These are phyloP conservation scores for Phylloscopus whistleri DNA, from an alignment of 2,113 vertebrate genomes.

Conservation along the genomic window DNA sequence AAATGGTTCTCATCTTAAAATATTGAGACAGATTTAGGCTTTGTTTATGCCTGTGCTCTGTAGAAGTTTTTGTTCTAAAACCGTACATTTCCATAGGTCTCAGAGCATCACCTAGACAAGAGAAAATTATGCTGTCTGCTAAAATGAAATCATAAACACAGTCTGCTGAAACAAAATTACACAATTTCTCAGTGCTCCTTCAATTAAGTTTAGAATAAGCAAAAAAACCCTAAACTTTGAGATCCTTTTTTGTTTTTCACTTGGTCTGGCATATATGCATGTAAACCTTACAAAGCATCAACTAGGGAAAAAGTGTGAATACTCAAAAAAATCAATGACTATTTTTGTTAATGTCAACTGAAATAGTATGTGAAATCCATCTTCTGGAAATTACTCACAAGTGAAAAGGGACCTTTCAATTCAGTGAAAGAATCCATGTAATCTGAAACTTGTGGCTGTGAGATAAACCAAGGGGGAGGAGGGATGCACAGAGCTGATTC, in stretches of 20 bases:
- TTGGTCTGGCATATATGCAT: neutral
- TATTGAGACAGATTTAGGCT: constrained; percentile 13
- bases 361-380: neutral
- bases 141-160: neutral
- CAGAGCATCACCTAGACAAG: neutral
- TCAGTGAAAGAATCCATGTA: neutral
- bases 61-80: neutral
- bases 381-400: neutral
- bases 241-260: neutral
- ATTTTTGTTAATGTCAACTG: neutral
- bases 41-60: neutral
- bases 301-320: neutral
- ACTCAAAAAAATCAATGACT: neutral
- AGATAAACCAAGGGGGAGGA: neutral
- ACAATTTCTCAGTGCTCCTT: neutral
- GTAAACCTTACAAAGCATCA: neutral
- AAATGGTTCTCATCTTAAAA: neutral
- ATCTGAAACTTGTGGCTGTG: neutral
- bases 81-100: neutral
- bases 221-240: neutral
- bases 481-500: neutral
- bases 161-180: neutral
- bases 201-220: neutral
- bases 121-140: neutral
- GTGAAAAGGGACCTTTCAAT: neutral